phyloP scores from a whole-genome alignment of 2,113 vertebrate species.

The Triplophysa siluroides region DNA sequence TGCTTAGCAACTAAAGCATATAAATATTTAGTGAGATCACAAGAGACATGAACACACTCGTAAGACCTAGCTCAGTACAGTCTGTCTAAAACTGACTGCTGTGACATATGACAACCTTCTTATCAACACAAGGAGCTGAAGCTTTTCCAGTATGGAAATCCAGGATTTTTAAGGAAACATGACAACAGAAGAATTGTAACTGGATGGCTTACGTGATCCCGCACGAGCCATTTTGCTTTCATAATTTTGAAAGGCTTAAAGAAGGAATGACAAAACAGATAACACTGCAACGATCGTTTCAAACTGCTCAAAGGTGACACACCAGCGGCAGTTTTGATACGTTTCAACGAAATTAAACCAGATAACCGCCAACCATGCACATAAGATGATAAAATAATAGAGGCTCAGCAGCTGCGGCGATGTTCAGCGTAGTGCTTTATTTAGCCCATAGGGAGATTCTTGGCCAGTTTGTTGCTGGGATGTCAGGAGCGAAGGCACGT shows the following conservation, averaged over 20 bases:
- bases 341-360: not conserved
- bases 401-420: not conserved
- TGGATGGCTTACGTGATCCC: constrained; percentile 9
- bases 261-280: not conserved
- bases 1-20: not conserved
- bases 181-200: not conserved
- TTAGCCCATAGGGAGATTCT: not conserved
- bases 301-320: not conserved
- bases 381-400: not conserved
- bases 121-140: not conserved
- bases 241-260: not conserved
- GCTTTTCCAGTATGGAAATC: constrained; percentile 3
- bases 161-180: not conserved
- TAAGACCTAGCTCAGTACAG: not conserved
- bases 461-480: constrained; percentile 4
- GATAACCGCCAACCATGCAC: not conserved
- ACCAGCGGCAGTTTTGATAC: not conserved
- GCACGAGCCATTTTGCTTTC: not conserved
- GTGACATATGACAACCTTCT: not conserved
- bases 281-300: not conserved
- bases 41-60: not conserved
- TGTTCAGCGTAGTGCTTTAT: not conserved
- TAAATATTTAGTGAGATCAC: not conserved
- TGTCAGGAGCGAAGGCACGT: constrained; percentile 28
- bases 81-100: not conserved